These are phyloP conservation scores for Scaptodrosophila latifasciaeformis DNA, from an alignment of 2,888 invertebrate species.

Conservation along the genomic window DNA sequence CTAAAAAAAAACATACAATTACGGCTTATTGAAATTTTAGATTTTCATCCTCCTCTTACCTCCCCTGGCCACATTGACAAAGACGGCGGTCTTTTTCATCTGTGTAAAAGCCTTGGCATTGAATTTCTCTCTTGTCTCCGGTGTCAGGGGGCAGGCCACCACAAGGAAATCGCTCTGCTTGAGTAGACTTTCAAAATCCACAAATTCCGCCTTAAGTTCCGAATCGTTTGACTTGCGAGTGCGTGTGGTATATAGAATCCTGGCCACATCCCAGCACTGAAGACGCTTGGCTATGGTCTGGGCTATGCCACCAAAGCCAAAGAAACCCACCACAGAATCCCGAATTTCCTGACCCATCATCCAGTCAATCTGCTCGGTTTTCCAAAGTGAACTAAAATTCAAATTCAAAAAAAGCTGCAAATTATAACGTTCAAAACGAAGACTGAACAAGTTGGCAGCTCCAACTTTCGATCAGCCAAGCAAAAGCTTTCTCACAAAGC, in stretches of 20 bases:
- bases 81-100: slow-evolving; percentile 91
- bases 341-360: slow-evolving; percentile 86
- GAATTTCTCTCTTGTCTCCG: slow-evolving; percentile 87
- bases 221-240: slow-evolving; percentile 79
- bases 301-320: slow-evolving; percentile 90
- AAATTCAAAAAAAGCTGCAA: too few relatives aligned
- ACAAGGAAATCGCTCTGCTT: slow-evolving; percentile 89
- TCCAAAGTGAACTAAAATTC: slow-evolving; percentile 80
- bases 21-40: not conserved
- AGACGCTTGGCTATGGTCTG: slow-evolving; percentile 86
- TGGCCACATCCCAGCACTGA: slow-evolving; percentile 83
- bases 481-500: slow-evolving; percentile 34
- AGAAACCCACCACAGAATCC: slow-evolving; percentile 88
- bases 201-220: slow-evolving; percentile 81
- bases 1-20: slow-evolving; percentile 59
- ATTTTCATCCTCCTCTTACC: slow-evolving; percentile 61
- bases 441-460: slow-evolving; percentile 25
- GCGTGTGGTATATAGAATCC: slow-evolving; percentile 85
- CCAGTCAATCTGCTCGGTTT: slow-evolving; percentile 83
- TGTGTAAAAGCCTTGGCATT: slow-evolving; percentile 84
- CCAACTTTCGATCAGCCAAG: slow-evolving; percentile 1
- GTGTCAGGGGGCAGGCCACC: slow-evolving; percentile 85
- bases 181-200: slow-evolving; percentile 83
- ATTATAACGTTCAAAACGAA: too few relatives aligned
- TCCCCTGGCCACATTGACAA: slow-evolving; percentile 92